Conservation (phyloP, 2,888 invertebrate genomes). For the Heliconius ismenius region DNA sequence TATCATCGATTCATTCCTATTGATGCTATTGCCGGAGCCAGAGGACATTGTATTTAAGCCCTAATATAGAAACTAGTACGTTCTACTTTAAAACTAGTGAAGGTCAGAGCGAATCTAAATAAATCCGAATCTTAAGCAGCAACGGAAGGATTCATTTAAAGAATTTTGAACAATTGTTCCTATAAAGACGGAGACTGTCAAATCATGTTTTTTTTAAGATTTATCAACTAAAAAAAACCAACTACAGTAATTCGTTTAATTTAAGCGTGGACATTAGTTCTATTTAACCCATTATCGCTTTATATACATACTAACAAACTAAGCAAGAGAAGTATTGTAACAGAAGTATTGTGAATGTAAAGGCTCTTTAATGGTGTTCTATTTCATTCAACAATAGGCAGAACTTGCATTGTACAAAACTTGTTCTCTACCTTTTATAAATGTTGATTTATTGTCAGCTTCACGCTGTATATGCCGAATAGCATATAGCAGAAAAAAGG, state of each 20-base stretch:
- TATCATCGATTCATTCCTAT: slow-evolving; percentile 19
- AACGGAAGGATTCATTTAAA: background rate
- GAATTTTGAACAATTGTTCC: slow-evolving; percentile 4
- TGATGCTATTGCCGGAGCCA: background rate
- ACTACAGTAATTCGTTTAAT: background rate
- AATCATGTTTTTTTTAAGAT: too few relatives aligned
- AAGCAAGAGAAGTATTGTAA: too few relatives aligned
- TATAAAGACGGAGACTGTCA: background rate
- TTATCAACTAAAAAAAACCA: too few relatives aligned
- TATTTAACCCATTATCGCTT: background rate
- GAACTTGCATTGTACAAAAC: background rate
- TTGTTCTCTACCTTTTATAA: background rate
- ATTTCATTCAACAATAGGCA: slow-evolving; percentile 21
- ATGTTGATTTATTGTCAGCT: background rate
- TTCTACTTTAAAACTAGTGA: slow-evolving; percentile 14
- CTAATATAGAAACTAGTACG: slow-evolving; percentile 16
- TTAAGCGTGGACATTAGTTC: too few relatives aligned
- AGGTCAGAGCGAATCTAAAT: slow-evolving; percentile 11
- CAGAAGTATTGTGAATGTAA: slow-evolving; percentile 10
- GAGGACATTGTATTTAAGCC: slow-evolving; percentile 1
- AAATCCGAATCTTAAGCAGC: background rate
- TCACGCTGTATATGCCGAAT: background rate
- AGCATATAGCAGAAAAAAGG: background rate
- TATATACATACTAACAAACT: background rate
- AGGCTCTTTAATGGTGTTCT: slow-evolving; percentile 9